Conservation (phyloP, 1,140 invertebrate genomes). For the Sweltsa coloradensis region DNA sequence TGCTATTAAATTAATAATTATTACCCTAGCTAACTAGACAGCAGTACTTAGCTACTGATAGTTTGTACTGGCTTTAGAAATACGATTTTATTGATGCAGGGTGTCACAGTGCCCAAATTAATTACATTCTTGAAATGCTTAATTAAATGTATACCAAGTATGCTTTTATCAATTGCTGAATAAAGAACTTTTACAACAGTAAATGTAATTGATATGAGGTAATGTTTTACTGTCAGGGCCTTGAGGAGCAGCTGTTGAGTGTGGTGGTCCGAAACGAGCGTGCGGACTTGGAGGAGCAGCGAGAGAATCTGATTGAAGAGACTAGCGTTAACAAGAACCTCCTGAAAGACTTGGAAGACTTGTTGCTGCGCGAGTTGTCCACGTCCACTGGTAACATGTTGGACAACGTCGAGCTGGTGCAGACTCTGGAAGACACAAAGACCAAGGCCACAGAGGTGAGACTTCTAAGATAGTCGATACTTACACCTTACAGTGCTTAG, state of each 20-base stretch:
- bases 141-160: no score
- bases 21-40: not conserved
- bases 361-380: conserved; percentile 64
- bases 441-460: conserved; percentile 62
- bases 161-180: no score
- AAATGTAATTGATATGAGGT: no score
- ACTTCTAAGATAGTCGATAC: not conserved
- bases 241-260: conserved; percentile 79
- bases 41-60: no score
- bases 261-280: conserved; percentile 74
- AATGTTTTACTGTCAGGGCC: no score
- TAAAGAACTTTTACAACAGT: no score
- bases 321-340: conserved; percentile 74
- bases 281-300: conserved; percentile 73
- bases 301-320: conserved; percentile 70
- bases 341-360: conserved; percentile 69
- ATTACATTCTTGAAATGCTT: no score
- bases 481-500: no score
- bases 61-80: no score
- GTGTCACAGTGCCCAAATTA: no score
- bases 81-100: no score
- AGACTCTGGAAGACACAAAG: conserved; percentile 81
- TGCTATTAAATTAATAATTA: not conserved
- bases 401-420: conserved; percentile 74
- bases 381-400: conserved; percentile 81